Evolutionary conservation across 2,113 vertebrate genomes (phyloP).

Genomic region (Agapornis roseicollis): DNA sequence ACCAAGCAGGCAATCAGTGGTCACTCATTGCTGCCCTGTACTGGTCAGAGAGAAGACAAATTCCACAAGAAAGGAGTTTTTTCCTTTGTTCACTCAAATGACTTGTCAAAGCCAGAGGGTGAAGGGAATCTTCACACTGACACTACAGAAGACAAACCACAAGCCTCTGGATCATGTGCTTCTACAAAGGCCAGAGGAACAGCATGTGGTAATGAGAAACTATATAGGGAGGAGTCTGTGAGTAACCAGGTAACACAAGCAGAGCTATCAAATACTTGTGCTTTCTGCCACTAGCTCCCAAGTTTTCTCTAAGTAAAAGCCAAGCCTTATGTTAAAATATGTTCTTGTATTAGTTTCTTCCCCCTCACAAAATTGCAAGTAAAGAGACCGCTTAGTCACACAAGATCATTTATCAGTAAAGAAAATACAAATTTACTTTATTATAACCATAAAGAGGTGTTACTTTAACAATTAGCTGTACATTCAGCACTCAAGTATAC

Average conservation of each 20-base stretch:
- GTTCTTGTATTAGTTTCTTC: not conserved
- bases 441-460: slow-evolving; percentile 31
- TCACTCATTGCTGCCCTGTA: not conserved
- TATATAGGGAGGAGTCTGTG: not conserved
- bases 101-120: not conserved
- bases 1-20: not conserved
- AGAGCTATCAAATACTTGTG: not conserved
- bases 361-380: not conserved
- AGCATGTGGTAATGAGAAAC: not conserved
- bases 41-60: not conserved
- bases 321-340: not conserved
- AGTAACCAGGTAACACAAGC: not conserved
- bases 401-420: slow-evolving; percentile 5
- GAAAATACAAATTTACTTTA: slow-evolving; percentile 63
- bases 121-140: not conserved
- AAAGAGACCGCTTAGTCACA: not conserved
- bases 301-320: not conserved
- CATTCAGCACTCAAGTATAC: not conserved
- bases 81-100: not conserved
- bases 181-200: not conserved
- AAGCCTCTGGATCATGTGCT: not conserved
- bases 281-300: not conserved
- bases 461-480: slow-evolving; percentile 46
- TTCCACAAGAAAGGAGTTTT: not conserved
- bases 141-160: not conserved